phyloP scores from a whole-genome alignment of 2,113 vertebrate species.

The Elgaria multicarinata region DNA sequence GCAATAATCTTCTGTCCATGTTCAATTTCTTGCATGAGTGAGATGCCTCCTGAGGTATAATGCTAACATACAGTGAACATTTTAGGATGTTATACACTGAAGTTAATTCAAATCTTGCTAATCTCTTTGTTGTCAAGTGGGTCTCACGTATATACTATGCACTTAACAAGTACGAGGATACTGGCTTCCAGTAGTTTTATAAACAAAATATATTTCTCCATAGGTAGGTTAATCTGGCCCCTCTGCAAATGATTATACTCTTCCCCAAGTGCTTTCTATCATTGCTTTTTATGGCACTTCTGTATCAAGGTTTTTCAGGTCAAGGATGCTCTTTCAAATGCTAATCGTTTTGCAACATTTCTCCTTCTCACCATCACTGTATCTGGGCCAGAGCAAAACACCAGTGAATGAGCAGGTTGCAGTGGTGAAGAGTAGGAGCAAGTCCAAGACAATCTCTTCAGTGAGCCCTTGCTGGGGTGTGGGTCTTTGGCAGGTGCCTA shows the following conservation, averaged over 20 bases:
- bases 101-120: slow-evolving; percentile 15
- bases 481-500: too few species aligned
- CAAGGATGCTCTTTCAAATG: neutral
- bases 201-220: neutral
- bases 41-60: slow-evolving; percentile 22
- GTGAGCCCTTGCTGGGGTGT: too few species aligned
- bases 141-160: neutral
- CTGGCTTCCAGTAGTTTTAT: neutral
- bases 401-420: too few species aligned
- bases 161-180: neutral
- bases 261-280: neutral
- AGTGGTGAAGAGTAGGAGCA: too few species aligned
- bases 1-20: neutral
- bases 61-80: neutral
- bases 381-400: too few species aligned
- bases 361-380: too few species aligned
- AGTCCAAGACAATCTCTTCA: too few species aligned
- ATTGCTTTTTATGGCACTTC: neutral
- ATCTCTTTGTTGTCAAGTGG: neutral
- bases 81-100: neutral
- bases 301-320: neutral
- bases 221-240: neutral
- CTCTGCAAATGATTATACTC: neutral
- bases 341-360: neutral
- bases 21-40: slow-evolving; percentile 19